Conservation (phyloP, 2,797 vertebrate species). For the Artibeus jamaicensis region DNA sequence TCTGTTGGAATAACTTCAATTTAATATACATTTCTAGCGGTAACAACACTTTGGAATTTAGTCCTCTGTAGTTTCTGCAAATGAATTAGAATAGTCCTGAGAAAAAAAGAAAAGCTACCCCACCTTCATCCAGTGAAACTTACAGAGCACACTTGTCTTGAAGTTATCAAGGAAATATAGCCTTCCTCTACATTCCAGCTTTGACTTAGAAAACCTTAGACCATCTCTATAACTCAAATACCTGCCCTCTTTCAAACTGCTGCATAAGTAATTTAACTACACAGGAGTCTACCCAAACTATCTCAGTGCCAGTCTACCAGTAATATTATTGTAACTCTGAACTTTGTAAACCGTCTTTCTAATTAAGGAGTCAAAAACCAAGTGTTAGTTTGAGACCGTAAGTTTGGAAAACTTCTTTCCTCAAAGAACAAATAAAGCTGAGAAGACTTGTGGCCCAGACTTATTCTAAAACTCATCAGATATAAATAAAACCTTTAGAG, state of each 20-base stretch:
- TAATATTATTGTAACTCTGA: neutral
- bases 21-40: constrained; percentile 24
- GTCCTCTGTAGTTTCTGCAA: neutral
- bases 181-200: neutral
- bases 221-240: neutral
- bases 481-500: constrained; percentile 21
- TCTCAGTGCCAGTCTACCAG: neutral
- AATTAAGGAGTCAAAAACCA: neutral
- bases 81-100: neutral
- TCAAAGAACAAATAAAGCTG: neutral
- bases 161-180: neutral
- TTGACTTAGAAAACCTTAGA: neutral
- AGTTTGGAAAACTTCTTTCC: neutral
- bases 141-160: neutral
- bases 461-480: constrained; percentile 17
- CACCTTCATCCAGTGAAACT: neutral
- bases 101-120: neutral
- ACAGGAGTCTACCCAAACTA: neutral
- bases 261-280: neutral
- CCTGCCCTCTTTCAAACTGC: neutral
- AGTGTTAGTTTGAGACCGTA: neutral
- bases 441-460: neutral
- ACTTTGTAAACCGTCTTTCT: constrained; percentile 1
- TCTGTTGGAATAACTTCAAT: neutral
- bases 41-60: neutral